phyloP scores from a whole-genome alignment of 2,797 vertebrate species.

The Dendrocincla tyrannina region DNA sequence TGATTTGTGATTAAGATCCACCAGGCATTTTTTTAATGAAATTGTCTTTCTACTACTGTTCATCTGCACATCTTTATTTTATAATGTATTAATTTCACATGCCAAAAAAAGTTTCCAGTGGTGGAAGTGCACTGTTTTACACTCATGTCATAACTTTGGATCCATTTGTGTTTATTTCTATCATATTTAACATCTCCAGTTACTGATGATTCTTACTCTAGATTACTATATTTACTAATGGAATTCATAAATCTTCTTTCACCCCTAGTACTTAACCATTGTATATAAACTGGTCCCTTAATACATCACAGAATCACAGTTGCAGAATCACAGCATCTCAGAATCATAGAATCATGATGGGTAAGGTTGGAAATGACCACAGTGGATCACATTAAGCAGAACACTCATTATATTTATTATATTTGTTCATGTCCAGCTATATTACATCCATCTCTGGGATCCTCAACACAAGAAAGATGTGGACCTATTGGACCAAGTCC shows the following conservation, averaged over 20 bases:
- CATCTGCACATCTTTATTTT: not conserved
- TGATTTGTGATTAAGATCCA: not conserved
- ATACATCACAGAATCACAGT: not conserved
- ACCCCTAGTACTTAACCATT: not conserved
- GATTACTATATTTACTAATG: not conserved
- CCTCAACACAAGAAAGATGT: not conserved
- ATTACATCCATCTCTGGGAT: not conserved
- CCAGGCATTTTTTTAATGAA: fast-evolving
- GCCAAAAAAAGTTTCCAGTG: not conserved
- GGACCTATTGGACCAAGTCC: not conserved
- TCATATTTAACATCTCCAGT: not conserved
- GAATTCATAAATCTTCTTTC: not conserved
- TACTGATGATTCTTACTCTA: not conserved
- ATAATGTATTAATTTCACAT: not conserved
- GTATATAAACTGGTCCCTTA: not conserved
- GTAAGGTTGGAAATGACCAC: not conserved
- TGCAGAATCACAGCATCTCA: not conserved
- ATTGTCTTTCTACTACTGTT: not conserved
- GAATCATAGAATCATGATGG: not conserved
- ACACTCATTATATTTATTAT: not conserved
- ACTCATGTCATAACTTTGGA: not conserved
- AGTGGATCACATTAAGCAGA: not conserved
- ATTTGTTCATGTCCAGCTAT: not conserved
- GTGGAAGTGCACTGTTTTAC: not conserved
- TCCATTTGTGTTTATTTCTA: not conserved